phyloP scores from a whole-genome alignment of 2,797 vertebrate species.

The Garrulus glandarius region DNA sequence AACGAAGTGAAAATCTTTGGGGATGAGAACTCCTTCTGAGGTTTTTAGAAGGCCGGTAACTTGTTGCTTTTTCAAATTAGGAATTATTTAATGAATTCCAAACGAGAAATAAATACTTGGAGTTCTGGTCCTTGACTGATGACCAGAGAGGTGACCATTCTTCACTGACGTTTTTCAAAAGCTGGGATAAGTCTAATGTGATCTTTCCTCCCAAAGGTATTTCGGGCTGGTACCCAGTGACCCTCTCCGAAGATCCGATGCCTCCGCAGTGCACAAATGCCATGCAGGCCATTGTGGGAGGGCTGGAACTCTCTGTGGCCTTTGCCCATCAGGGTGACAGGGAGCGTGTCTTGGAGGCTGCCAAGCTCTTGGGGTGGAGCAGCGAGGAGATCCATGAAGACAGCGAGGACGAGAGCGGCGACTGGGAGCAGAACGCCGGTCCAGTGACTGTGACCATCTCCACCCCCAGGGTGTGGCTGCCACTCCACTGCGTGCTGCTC shows the following conservation, averaged over 20 bases:
- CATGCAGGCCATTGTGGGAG: slow-evolving; percentile 81
- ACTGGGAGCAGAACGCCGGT: background rate
- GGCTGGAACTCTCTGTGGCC: slow-evolving; percentile 85
- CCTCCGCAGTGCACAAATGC: background rate
- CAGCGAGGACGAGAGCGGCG: slow-evolving; percentile 11
- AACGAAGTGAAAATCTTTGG: background rate
- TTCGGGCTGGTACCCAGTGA: slow-evolving; percentile 90
- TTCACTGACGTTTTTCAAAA: background rate
- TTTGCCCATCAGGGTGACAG: slow-evolving; percentile 86
- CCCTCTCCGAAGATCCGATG: slow-evolving; percentile 59
- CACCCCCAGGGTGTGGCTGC: slow-evolving; percentile 87
- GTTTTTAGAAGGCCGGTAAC: background rate
- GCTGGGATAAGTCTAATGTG: background rate
- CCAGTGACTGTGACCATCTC: slow-evolving; percentile 77
- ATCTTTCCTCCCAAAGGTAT: slow-evolving; percentile 77
- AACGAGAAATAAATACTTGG: background rate
- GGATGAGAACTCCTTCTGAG: background rate
- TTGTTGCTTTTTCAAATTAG: background rate
- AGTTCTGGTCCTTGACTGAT: background rate
- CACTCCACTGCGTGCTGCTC: slow-evolving; percentile 81
- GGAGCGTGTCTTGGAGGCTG: slow-evolving; percentile 83
- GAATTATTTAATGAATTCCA: background rate
- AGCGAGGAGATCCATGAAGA: slow-evolving; percentile 22
- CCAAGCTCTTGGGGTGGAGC: slow-evolving; percentile 82
- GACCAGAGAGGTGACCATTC: background rate